Conservation (phyloP, 64 coral and sea anemone genomes). For the Hydrozoanthus tunicans region DNA sequence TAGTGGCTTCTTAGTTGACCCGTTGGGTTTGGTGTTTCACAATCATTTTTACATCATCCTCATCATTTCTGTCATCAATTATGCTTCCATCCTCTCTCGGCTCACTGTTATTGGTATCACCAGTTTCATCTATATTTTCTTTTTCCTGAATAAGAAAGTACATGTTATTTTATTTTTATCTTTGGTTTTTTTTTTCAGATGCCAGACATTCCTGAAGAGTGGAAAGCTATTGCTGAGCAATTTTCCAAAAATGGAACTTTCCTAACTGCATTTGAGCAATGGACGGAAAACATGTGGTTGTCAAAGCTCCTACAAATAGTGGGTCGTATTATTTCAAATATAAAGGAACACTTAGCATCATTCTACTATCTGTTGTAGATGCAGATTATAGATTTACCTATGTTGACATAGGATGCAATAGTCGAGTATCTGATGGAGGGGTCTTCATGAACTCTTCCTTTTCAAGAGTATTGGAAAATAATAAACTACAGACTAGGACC, state of each 20-base stretch:
- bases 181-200: not conserved
- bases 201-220: not conserved
- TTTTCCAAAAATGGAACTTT: constrained; percentile 28
- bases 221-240: not conserved
- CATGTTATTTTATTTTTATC: too few relatives aligned
- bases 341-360: constrained; percentile 18
- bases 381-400: constrained; percentile 35
- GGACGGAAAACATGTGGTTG: constrained; percentile 24
- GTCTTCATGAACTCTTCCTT: constrained; percentile 26
- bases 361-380: constrained; percentile 22
- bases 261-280: constrained; percentile 21
- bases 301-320: not conserved
- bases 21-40: too few relatives aligned
- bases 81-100: too few relatives aligned
- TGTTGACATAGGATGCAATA: constrained; percentile 31
- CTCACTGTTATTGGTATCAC: too few relatives aligned
- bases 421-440: constrained; percentile 46
- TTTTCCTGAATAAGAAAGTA: too few relatives aligned
- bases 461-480: not conserved
- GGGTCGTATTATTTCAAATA: constrained; percentile 42
- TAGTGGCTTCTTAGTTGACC: too few relatives aligned
- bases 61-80: too few relatives aligned
- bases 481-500: not conserved
- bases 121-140: too few relatives aligned
- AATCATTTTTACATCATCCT: too few relatives aligned